Evolutionary conservation across 2,113 vertebrate species (phyloP).

Genomic region (Strigops habroptila): DNA sequence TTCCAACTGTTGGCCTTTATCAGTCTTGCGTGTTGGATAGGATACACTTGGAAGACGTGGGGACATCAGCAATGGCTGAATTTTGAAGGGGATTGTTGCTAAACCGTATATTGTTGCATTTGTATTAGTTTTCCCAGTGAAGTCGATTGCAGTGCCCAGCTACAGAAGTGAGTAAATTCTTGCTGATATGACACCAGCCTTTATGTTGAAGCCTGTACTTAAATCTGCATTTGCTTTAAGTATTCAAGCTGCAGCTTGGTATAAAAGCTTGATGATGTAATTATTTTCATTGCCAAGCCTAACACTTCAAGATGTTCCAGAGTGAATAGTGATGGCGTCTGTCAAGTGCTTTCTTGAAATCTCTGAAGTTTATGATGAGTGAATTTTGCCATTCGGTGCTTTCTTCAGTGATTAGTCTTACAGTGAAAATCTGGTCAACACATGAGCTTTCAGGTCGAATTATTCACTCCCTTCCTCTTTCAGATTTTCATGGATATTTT

Average conservation of each 20-base stretch:
- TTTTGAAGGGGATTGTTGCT: not conserved
- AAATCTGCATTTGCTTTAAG: not conserved
- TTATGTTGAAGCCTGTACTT: not conserved
- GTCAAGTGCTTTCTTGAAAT: conserved; percentile 47
- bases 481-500: not conserved
- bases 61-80: not conserved
- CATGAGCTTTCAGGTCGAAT: conserved; percentile 38
- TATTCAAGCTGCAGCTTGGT: conserved; percentile 42
- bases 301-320: conserved; percentile 53
- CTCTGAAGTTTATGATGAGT: conserved; percentile 62
- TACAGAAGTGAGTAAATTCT: not conserved
- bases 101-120: not conserved
- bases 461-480: not conserved
- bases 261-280: conserved; percentile 42
- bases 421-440: conserved; percentile 55
- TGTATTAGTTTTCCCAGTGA: not conserved
- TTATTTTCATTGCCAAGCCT: conserved; percentile 53
- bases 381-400: conserved; percentile 31
- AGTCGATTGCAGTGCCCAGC: not conserved
- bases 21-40: not conserved
- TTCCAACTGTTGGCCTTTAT: not conserved
- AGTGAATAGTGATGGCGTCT: conserved; percentile 52
- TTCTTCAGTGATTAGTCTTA: conserved; percentile 35
- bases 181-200: conserved; percentile 12
- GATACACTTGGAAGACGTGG: not conserved